Evolutionary conservation across 2,113 vertebrate genomes (phyloP).

Genomic region (Cololabis saira): DNA sequence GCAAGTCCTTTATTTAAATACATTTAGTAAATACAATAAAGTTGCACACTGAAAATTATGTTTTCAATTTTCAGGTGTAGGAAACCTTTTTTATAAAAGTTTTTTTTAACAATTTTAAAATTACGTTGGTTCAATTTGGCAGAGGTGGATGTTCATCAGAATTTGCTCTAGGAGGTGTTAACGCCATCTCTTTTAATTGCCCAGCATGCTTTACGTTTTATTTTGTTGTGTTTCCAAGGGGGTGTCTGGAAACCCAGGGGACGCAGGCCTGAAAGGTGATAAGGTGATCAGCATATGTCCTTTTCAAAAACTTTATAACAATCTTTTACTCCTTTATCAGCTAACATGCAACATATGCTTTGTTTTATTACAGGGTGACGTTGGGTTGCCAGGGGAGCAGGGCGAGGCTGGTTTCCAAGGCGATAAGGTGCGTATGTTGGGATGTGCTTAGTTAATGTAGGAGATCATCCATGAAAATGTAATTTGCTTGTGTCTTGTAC

Average conservation of each 20-base stretch:
- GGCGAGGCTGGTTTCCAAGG: constrained; percentile 95
- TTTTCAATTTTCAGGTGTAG: no score
- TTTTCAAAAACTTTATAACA: constrained; percentile 78
- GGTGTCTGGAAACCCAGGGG: constrained; percentile 91
- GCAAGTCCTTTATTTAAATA: no score
- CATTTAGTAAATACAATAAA: no score
- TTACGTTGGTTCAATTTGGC: background rate
- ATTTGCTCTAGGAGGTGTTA: background rate
- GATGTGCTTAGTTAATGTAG: background rate
- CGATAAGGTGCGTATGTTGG: constrained; percentile 87
- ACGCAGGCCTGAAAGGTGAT: constrained; percentile 99
- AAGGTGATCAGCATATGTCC: constrained; percentile 97
- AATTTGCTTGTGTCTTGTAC: background rate
- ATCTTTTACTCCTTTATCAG: background rate
- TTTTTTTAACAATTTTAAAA: no score
- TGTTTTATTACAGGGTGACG: constrained; percentile 84
- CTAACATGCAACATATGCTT: background rate
- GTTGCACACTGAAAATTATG: no score
- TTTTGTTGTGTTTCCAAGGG: constrained; percentile 82
- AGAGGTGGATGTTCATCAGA: background rate
- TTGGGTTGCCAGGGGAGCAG: constrained; percentile 89
- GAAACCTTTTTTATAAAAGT: background rate
- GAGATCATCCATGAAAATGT: background rate
- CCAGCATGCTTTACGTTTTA: background rate
- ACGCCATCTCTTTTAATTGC: background rate